Percentiles rank a stretch among this genome's conserved stretches.
These are phyloP conservation scores for Macquaria ambigua DNA, from an alignment of 2,113 vertebrate genomes.

Conservation along the genomic window DNA sequence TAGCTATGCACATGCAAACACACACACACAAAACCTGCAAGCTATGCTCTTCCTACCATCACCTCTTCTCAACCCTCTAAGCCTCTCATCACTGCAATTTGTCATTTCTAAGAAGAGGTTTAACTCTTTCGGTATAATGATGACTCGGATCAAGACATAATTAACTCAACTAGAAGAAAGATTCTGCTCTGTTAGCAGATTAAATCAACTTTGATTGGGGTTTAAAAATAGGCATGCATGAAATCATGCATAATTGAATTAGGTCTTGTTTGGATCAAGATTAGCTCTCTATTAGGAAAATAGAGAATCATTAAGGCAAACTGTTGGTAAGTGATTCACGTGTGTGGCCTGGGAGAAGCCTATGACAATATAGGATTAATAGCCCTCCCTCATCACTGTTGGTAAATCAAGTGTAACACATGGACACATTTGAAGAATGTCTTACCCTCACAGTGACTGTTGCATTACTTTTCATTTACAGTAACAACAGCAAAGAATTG, in stretches of 20 bases:
- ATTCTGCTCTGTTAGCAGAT: constrained; percentile 36
- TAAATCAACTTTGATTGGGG: constrained; percentile 32
- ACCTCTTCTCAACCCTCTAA: constrained; percentile 33
- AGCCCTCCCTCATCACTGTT: not conserved
- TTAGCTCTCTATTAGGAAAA: not conserved
- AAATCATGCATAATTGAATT: constrained; percentile 52
- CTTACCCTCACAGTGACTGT: not conserved
- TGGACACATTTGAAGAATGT: not conserved
- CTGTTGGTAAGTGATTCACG: not conserved
- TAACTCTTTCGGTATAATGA: constrained; percentile 37
- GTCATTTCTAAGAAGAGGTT: constrained; percentile 43
- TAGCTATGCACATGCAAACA: constrained; percentile 12
- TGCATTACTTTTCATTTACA: constrained; percentile 3
- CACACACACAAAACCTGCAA: constrained; percentile 25
- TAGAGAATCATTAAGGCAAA: not conserved
- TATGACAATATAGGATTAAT: not conserved
- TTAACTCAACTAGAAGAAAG: constrained; percentile 34
- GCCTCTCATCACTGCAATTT: constrained; percentile 42
- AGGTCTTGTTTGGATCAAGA: constrained; percentile 28
- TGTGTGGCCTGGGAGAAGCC: not conserved
- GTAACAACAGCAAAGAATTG: constrained; percentile 4
- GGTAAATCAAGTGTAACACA: not conserved
- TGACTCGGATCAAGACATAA: constrained; percentile 50
- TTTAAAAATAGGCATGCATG: constrained; percentile 10
- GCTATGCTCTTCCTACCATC: constrained; percentile 11